phyloP scores from a whole-genome alignment of 1,140 invertebrate genomes.

The Pseudobourletiella spinata region DNA sequence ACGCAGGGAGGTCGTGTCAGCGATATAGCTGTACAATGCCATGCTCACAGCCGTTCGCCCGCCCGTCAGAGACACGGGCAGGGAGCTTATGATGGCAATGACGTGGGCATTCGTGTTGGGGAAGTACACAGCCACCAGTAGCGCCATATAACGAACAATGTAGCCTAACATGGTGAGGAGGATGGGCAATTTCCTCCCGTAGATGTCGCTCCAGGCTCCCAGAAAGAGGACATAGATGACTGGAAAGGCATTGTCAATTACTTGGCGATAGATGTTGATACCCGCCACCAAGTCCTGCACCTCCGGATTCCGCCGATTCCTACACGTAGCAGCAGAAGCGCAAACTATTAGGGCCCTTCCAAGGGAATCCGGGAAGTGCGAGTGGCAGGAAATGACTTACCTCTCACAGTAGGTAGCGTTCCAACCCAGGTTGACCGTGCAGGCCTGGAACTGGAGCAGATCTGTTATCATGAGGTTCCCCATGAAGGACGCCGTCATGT shows the following conservation, averaged over 20 bases:
- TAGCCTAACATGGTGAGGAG: conserved; percentile 71
- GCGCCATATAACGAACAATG: conserved; percentile 61
- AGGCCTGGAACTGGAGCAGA: conserved; percentile 73
- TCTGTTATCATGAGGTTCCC: conserved; percentile 40
- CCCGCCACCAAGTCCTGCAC: conserved; percentile 31
- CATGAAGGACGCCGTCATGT: conserved; percentile 27
- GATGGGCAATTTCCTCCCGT: conserved; percentile 63
- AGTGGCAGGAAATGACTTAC: no score
- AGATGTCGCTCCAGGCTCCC: conserved; percentile 36
- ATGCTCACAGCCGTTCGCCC: conserved; percentile 41
- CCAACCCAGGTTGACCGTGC: conserved; percentile 64
- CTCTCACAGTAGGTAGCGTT: conserved; percentile 59
- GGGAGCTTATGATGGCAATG: conserved; percentile 38
- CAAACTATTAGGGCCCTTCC: no score
- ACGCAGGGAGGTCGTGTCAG: conserved; percentile 38
- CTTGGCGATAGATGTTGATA: conserved; percentile 36
- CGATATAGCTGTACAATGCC: conserved; percentile 43
- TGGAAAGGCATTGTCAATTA: conserved; percentile 33
- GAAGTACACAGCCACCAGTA: conserved; percentile 66
- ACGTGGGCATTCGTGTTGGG: conserved; percentile 11
- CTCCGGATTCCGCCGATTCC: conserved; percentile 29
- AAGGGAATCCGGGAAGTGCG: no score
- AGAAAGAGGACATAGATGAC: conserved; percentile 36
- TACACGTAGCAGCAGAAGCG: no score
- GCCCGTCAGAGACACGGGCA: conserved; percentile 41